Evolutionary conservation across 2,888 invertebrate species (phyloP), one percentile per base, ranked within the genome.

Genomic region (Parelbella ahira): DNA sequence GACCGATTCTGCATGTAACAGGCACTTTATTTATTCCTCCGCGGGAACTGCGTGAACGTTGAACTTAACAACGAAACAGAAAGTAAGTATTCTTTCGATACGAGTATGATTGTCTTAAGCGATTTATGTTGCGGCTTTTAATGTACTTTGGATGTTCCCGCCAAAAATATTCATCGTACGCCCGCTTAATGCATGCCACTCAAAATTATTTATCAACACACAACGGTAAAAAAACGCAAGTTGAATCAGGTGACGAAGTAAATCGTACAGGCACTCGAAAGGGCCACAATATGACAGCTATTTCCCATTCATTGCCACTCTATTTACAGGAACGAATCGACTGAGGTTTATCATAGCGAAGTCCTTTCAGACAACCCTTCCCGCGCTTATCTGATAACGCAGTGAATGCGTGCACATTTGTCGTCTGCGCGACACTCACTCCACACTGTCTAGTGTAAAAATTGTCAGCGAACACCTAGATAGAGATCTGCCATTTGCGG

Each of bases 381-480:
- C 65, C 57, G 55, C 56, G 54, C 68, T 76, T 84, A 87, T 86
- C 86, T 71, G 86, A 87, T 87, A 84, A 78, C 67, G 60, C 56
- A 48, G 53, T 83, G 84, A 84, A 87, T 81, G 70, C 76, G 59
- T 58, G 59, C 73, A 80, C 81, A 84, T 87, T 87, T 84, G 86
- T 84, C 77, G n/a, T n/a, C n/a, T 75, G 75, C 60, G 52, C 65
- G 68, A 77, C 77, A 76, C 73, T 73, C 77, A 74, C 76, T 78
- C 73, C 64, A 63, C 68, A 73, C 68, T 36, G 51, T 48, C 54
- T 83, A 80, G 86, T 83, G 86, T 80, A 81, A 84, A 86, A 87
- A 87, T 83, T 78, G 84, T 75, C 78, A 78, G 77, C 67, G 75
- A 79, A 77, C 79, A 66, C 53, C 71, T 71, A 80, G 86, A 87